These are phyloP conservation scores for Acrocephalus arundinaceus DNA, from an alignment of 2,113 vertebrate species.

Conservation along the genomic window DNA sequence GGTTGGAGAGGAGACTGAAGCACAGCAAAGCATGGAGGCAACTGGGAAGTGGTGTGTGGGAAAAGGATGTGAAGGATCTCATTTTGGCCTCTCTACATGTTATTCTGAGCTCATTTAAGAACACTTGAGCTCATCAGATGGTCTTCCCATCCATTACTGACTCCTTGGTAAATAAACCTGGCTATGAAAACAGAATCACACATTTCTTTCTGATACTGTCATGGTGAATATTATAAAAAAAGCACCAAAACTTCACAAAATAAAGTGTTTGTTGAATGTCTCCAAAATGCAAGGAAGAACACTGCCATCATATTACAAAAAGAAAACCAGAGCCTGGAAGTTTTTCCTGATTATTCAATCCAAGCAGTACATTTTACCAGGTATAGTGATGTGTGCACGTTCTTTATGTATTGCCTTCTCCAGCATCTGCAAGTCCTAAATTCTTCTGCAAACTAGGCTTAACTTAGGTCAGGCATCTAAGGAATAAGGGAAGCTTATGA, in stretches of 20 bases:
- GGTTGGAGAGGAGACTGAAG: not conserved
- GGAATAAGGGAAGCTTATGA: not conserved
- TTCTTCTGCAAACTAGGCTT: not conserved
- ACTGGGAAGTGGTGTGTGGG: not conserved
- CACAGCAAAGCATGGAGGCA: not conserved
- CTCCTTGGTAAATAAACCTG: not conserved
- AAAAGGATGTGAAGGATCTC: not conserved
- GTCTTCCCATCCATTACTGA: not conserved
- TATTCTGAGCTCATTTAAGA: not conserved
- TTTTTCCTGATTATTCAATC: not conserved
- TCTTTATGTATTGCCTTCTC: not conserved
- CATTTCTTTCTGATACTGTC: not conserved
- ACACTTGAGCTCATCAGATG: not conserved
- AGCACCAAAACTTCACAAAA: not conserved
- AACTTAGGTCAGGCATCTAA: not conserved
- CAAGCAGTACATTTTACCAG: not conserved
- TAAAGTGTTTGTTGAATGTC: not conserved
- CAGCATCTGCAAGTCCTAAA: not conserved
- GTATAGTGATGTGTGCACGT: not conserved
- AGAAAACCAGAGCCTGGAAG: not conserved
- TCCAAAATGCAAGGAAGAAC: not conserved
- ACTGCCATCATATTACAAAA: not conserved
- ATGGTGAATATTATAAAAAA: not conserved
- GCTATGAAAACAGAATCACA: not conserved
- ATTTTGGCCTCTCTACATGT: not conserved